Evolutionary conservation across 2,113 vertebrate genomes (phyloP).

Genomic region (Colossoma macropomum): DNA sequence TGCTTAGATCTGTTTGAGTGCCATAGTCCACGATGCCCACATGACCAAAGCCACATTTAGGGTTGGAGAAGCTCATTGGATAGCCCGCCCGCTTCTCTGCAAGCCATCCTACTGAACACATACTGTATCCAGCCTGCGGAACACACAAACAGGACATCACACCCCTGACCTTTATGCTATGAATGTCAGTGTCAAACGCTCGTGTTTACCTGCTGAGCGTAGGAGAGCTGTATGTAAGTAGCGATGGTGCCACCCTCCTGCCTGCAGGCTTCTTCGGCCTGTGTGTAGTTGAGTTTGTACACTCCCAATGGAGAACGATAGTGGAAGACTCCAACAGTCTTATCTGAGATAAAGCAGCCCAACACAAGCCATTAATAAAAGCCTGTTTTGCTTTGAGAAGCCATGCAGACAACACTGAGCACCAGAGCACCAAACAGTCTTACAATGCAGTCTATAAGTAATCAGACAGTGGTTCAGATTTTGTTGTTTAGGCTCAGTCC

Average conservation of each 20-base stretch:
- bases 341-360: slow-evolving; percentile 74
- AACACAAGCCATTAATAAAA: neutral
- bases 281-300: slow-evolving; percentile 85
- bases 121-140: slow-evolving; percentile 83
- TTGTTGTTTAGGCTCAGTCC: no score
- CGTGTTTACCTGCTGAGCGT: slow-evolving; percentile 85
- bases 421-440: no score
- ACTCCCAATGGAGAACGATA: slow-evolving; percentile 78
- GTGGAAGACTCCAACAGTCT: slow-evolving; percentile 87
- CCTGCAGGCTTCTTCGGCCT: slow-evolving; percentile 79
- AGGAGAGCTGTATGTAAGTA: slow-evolving; percentile 87
- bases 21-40: slow-evolving; percentile 94
- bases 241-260: slow-evolving; percentile 79
- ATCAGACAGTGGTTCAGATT: no score
- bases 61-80: slow-evolving; percentile 85
- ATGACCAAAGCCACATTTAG: slow-evolving; percentile 84
- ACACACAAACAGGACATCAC: slow-evolving; percentile 3
- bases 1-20: slow-evolving; percentile 78
- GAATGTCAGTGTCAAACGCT: neutral
- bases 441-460: no score
- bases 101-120: slow-evolving; percentile 91
- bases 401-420: no score
- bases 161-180: neutral
- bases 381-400: no score
- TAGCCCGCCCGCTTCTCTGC: slow-evolving; percentile 82